Evolutionary conservation across 2,113 vertebrate species (phyloP).

Genomic region (Chitala chitala): DNA sequence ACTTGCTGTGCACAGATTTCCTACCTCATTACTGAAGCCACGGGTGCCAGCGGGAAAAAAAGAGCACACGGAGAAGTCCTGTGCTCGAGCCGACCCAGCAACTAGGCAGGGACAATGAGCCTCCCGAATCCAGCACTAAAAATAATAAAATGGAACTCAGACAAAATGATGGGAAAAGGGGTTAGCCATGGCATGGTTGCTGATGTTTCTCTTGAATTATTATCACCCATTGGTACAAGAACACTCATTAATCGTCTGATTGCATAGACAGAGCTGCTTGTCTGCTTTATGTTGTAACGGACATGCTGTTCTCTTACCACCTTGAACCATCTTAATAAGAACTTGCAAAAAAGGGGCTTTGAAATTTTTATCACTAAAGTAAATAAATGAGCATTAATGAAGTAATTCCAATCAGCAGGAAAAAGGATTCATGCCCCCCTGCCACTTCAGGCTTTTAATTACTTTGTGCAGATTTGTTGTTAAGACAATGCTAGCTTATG

Average conservation of each 20-base stretch:
- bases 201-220: constrained; percentile 43
- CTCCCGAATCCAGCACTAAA: constrained; percentile 34
- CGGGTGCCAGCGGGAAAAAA: constrained; percentile 26
- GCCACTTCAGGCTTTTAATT: too few species aligned
- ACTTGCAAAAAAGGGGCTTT: too few species aligned
- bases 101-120: constrained; percentile 49
- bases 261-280: too few species aligned
- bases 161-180: constrained; percentile 37
- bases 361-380: too few species aligned
- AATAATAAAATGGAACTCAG: constrained; percentile 52
- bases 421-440: too few species aligned
- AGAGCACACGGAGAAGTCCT: constrained; percentile 27
- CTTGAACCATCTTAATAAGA: too few species aligned
- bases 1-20: constrained; percentile 42
- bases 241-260: constrained; percentile 28
- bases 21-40: constrained; percentile 48
- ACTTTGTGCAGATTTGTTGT: too few species aligned
- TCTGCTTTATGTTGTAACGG: too few species aligned
- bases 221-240: constrained; percentile 37
- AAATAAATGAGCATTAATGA: too few species aligned
- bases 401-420: too few species aligned
- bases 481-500: too few species aligned
- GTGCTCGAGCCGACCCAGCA: constrained; percentile 20
- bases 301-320: too few species aligned
- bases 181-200: constrained; percentile 22